Base-by-base conservation (phyloP, 2,113 vertebrate species). In the Cyanoramphus novaezelandiae region DNA sequence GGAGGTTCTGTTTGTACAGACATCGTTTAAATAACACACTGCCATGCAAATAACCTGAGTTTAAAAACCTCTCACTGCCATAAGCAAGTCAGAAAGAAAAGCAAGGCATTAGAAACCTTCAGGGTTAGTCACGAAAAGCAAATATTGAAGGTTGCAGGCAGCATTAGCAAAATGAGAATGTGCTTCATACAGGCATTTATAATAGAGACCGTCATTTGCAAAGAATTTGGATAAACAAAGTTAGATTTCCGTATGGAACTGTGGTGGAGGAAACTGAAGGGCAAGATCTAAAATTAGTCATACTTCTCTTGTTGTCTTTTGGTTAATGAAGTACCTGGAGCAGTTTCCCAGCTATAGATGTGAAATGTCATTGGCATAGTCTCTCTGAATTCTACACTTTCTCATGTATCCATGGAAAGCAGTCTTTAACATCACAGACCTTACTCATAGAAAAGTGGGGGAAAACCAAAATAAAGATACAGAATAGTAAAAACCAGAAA, bases 221-320 rank as follows among this genome's bases (percentile, higher is more conserved):
- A 93, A 84, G 63, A 85, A 88, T 96, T 91, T 92, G 92, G 77
- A 87, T 63, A 93, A 96, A 94, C 52, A 89, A 76, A 17, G 62
- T 35, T 91, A 82, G 91, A 91, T 92, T 95, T 91, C 74, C 67
- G 0, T 70, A 76, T 80, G 69, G 72, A 96, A 91, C 57, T 69
- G 90, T 52, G 41, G 43, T 82, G 59, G 44, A 91, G 37, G 44
- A 93, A 82, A 72, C 65, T 79, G 83, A 92, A 95, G 44, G 67
- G 62, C 59, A 86, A 72, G 19, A 72, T 50, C 62, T 82, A 96
- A 93, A 90, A 92, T 89, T 64, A 92, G 77, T 57, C 74, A 76
- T 46, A 31, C 16, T 63, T 71, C 69, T 91, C 57, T 25, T 90
- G 92, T 39, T 74, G 21, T 65, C 47, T 82, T 92, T 60, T 88